phyloP scores from a whole-genome alignment of 2,888 invertebrate species.

The Ceratothoa steindachneri region DNA sequence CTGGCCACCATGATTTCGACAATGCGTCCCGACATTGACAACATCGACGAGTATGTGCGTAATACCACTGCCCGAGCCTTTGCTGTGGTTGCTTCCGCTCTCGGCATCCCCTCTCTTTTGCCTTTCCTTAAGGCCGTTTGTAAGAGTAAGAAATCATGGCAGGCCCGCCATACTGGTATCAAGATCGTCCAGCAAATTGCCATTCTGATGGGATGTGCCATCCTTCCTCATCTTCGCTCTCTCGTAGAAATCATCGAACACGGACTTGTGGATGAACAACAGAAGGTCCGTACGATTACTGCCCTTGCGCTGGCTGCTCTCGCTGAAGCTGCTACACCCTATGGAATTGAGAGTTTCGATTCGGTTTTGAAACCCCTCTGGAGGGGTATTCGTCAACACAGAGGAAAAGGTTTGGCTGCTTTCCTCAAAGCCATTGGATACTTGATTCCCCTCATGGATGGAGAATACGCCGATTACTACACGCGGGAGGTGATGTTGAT shows the following conservation, averaged over 20 bases:
- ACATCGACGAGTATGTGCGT: conserved; percentile 95
- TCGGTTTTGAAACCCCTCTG: conserved; percentile 97
- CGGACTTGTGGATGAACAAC: conserved; percentile 96
- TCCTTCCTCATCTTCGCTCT: conserved; percentile 93
- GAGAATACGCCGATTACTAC: conserved; percentile 99
- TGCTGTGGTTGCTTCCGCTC: conserved; percentile 98
- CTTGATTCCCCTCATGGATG: conserved; percentile 98
- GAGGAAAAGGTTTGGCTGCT: conserved; percentile 87
- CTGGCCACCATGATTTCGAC: conserved; percentile 99
- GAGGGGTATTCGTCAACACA: conserved; percentile 90
- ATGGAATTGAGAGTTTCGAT: conserved; percentile 99
- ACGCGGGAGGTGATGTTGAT: conserved; percentile 99
- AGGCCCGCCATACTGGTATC: conserved; percentile 94
- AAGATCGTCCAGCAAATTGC: conserved; percentile 99
- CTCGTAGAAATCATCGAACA: conserved; percentile 99
- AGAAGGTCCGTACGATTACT: conserved; percentile 97
- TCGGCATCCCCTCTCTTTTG: conserved; percentile 93
- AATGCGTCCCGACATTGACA: conserved; percentile 99
- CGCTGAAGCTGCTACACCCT: conserved; percentile 98
- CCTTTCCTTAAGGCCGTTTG: conserved; percentile 99
- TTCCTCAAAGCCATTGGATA: conserved; percentile 99
- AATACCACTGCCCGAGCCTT: conserved; percentile 99
- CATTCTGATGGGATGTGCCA: conserved; percentile 99
- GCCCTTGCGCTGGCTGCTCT: conserved; percentile 96
- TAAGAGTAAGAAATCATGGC: conserved; percentile 99